These are phyloP conservation scores for Pampus argenteus DNA, from an alignment of 2,797 vertebrate species.

Conservation along the genomic window DNA sequence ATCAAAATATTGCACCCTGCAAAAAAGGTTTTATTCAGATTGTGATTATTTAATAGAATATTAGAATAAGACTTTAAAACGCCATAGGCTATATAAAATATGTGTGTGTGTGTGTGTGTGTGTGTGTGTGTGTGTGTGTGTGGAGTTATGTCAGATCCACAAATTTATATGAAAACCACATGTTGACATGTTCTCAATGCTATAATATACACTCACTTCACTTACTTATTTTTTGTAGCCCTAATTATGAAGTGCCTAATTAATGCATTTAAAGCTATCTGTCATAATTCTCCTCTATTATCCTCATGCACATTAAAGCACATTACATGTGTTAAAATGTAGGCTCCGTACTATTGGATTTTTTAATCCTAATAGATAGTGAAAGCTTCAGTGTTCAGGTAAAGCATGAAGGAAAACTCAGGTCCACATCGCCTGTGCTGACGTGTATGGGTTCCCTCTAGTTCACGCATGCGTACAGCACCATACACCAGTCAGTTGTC, in stretches of 20 bases:
- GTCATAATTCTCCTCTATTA: neutral
- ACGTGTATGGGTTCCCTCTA: constrained; percentile 78
- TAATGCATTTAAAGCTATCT: neutral
- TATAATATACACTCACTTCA: neutral
- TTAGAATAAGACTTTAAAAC: too few species aligned
- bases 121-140: neutral
- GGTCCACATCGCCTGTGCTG: constrained; percentile 69
- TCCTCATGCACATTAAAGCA: neutral
- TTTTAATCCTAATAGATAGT: neutral
- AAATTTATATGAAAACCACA: too few species aligned
- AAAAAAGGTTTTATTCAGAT: too few species aligned
- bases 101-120: neutral
- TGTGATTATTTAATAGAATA: too few species aligned
- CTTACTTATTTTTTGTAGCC: neutral
- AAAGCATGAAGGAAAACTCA: constrained; percentile 28
- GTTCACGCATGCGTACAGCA: constrained; percentile 78
- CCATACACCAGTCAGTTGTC: neutral
- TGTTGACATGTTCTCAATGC: neutral
- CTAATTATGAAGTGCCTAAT: neutral
- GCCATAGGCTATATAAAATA: too few species aligned
- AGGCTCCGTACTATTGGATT: neutral
- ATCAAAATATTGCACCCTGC: too few species aligned
- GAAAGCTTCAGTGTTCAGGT: neutral
- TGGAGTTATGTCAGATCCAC: too few species aligned
- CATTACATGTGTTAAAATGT: neutral